Conservation (phyloP, 2,113 vertebrate species). For the Edolisoma coerulescens region DNA sequence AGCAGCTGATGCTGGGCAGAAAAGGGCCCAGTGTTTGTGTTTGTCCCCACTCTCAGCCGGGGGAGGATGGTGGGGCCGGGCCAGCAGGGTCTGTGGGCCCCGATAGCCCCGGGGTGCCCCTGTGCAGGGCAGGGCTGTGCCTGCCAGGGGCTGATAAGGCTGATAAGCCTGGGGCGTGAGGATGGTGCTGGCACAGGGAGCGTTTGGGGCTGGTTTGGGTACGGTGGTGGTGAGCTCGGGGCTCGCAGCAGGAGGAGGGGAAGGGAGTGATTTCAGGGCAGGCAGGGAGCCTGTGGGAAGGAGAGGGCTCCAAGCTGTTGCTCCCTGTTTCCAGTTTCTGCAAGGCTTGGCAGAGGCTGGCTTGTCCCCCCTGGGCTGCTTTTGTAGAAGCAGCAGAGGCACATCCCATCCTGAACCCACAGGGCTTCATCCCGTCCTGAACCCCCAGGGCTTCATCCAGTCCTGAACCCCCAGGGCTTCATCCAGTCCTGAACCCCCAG, state of each 20-base stretch:
- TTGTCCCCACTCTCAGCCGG: accelerated
- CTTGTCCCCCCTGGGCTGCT: background rate
- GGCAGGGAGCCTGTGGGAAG: background rate
- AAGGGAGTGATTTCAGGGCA: background rate
- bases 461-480: accelerated
- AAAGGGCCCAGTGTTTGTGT: background rate
- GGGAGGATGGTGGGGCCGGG: background rate
- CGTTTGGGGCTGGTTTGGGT: background rate
- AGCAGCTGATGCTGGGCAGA: accelerated
- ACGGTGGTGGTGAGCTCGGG: accelerated
- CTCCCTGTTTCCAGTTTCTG: background rate
- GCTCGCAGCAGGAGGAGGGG: background rate
- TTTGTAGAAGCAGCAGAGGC: background rate
- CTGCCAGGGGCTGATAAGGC: background rate
- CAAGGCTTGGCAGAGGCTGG: background rate
- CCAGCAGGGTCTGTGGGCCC: background rate
- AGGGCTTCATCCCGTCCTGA: accelerated
- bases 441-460: accelerated
- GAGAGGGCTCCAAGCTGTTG: background rate
- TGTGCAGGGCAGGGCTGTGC: background rate
- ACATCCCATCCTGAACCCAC: accelerated
- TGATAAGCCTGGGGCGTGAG: background rate
- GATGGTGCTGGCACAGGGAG: accelerated
- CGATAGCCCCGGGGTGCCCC: background rate
- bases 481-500: background rate